Evolutionary conservation across 2,113 vertebrate species (phyloP).

Genomic region (Notiomystis cincta): DNA sequence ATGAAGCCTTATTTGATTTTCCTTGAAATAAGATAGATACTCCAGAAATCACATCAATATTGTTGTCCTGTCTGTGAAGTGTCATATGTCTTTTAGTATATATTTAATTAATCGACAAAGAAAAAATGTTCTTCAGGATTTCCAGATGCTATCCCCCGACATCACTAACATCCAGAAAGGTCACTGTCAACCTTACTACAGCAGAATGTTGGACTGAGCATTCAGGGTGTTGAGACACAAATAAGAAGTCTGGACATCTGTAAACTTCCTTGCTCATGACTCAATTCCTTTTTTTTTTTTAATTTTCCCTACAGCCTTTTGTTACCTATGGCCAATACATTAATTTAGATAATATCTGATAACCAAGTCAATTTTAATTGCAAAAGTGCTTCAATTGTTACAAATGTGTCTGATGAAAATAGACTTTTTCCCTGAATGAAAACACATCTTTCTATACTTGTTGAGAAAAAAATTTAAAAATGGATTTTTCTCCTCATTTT

Average conservation of each 20-base stretch:
- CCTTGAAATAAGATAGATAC: not conserved
- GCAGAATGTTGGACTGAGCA: not conserved
- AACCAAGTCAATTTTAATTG: not conserved
- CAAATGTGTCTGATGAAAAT: not conserved
- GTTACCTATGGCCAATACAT: not conserved
- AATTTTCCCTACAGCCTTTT: not conserved
- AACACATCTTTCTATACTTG: not conserved
- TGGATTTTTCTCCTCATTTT: accelerated
- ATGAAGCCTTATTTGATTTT: not conserved
- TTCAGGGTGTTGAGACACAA: not conserved
- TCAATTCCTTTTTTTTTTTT: not conserved
- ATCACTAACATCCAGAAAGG: not conserved
- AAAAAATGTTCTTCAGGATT: not conserved
- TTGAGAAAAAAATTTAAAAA: not conserved
- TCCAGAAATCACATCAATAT: not conserved
- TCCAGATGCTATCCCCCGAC: not conserved
- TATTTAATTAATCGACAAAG: not conserved
- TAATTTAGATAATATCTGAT: not conserved
- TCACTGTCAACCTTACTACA: not conserved
- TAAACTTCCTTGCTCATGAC: not conserved
- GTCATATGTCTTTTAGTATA: not conserved
- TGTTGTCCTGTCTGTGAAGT: not conserved
- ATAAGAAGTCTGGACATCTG: not conserved
- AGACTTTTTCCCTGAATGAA: not conserved
- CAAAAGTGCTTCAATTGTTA: not conserved